phyloP scores from a whole-genome alignment of 2,113 vertebrate genomes.

The Pachypanchax playfairii region DNA sequence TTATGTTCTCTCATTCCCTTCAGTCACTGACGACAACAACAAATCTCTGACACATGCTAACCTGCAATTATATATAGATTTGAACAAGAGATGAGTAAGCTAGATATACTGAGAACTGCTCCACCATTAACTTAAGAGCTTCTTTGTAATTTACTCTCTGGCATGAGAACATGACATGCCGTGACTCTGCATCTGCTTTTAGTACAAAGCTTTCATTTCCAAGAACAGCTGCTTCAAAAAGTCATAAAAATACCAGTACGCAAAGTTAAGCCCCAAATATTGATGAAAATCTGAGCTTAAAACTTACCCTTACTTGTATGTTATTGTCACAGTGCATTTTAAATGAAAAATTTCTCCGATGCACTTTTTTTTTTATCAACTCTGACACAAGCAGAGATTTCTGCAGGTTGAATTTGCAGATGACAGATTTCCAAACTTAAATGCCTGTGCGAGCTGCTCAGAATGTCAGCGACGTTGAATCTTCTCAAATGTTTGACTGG shows the following conservation, averaged over 20 bases:
- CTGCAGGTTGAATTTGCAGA: not conserved
- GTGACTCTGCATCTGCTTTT: conserved; percentile 14
- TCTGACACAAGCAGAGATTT: not conserved
- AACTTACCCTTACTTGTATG: not conserved
- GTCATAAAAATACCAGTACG: conserved; percentile 21
- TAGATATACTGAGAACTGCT: conserved; percentile 10
- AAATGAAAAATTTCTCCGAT: conserved; percentile 1
- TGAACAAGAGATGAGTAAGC: conserved; percentile 29
- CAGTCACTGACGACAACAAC: conserved; percentile 5
- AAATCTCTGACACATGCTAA: not conserved
- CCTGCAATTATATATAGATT: conserved; percentile 34
- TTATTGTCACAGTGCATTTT: not conserved
- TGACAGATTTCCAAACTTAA: conserved; percentile 27
- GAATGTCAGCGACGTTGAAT: conserved; percentile 24
- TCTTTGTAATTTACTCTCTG: conserved; percentile 29
- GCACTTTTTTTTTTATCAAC: conserved; percentile 23
- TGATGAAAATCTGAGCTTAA: not conserved
- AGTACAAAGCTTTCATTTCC: not conserved
- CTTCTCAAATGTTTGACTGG: conserved; percentile 25
- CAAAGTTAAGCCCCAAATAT: conserved; percentile 15
- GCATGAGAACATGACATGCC: conserved; percentile 8
- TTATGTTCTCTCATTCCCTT: conserved; percentile 1
- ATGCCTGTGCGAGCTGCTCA: conserved; percentile 5
- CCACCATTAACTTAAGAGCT: conserved; percentile 17
- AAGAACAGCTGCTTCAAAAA: not conserved